Evolutionary conservation across 2,113 vertebrate genomes (phyloP), one percentile per base, ranked within the genome.

Genomic region (Oophaga pumilio): DNA sequence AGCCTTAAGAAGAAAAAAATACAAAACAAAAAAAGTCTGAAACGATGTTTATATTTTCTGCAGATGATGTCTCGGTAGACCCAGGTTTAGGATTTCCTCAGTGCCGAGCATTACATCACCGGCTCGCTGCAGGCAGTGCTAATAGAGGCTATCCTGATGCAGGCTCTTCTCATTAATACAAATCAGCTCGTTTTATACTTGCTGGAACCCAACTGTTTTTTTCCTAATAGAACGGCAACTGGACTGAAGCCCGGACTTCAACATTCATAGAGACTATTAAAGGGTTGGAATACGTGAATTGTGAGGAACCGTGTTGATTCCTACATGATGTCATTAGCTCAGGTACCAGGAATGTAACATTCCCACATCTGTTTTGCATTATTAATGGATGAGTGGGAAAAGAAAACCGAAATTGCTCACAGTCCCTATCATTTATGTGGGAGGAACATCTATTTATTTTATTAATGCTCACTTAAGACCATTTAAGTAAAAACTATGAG

Each of bases 311-410:
- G 90, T 93, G 92, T 92, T 92, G 89, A 91, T 93, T 91, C 91
- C 90, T 89, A 90, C 64, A 15, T 0, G 91, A 90, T 91, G 92
- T 90, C 93, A 95, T 98, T 97, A 96, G 95, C 95, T 97, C 96
- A 97, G 93, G 94, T 95, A 95, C 92, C 91, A 95, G 96, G 97
- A 97, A 98, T 97, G 97, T 92, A 90, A 89, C 91, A 90, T 89
- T 91, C 89, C 89, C 53, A 92, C 96, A 97, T 97, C 97, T 99
- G 97, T 95, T 96, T 95, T 94, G 86, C 93, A 96, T 98, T 98
- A 97, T 94, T 93, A 92, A 92, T 64, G 90, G 90, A 92, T 92
- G 87, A 73, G 86, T 83, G 73, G 68, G 82, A 89, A 89, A 90
- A 69, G 69, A 82, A 71, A 81, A 59, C 33, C 57, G 64, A 82